These are phyloP conservation scores for Todiramphus chloris DNA, from an alignment of 2,113 vertebrate genomes.

Conservation along the genomic window DNA sequence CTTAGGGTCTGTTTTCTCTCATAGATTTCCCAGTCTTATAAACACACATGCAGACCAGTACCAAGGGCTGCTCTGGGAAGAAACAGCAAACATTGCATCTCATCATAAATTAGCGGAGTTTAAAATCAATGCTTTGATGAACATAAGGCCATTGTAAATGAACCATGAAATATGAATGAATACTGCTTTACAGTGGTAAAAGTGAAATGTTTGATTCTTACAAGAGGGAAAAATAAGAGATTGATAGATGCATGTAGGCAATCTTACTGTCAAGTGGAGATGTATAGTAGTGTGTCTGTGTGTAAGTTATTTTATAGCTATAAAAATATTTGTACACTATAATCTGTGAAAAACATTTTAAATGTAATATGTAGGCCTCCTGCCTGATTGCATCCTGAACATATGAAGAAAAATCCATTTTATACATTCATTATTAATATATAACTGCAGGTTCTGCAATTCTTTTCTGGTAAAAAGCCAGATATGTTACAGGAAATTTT, in stretches of 20 bases:
- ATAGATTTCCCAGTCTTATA: background rate
- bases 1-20: background rate
- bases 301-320: background rate
- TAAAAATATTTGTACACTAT: background rate
- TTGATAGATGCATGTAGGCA: constrained; percentile 1
- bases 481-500: background rate
- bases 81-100: constrained; percentile 18
- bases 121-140: constrained; percentile 54
- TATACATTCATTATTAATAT: background rate
- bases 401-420: background rate
- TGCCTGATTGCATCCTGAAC: background rate
- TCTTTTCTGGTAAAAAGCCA: background rate
- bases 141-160: constrained; percentile 30
- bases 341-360: background rate
- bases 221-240: background rate
- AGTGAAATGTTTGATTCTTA: background rate
- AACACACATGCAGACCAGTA: background rate
- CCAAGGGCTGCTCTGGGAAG: background rate
- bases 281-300: background rate
- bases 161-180: constrained; percentile 22
- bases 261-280: background rate
- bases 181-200: constrained; percentile 12
- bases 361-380: background rate
- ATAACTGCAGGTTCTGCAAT: background rate
- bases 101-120: constrained; percentile 20